Conservation (phyloP, 1,140 invertebrate genomes). For the Drosophila yakuba region DNA sequence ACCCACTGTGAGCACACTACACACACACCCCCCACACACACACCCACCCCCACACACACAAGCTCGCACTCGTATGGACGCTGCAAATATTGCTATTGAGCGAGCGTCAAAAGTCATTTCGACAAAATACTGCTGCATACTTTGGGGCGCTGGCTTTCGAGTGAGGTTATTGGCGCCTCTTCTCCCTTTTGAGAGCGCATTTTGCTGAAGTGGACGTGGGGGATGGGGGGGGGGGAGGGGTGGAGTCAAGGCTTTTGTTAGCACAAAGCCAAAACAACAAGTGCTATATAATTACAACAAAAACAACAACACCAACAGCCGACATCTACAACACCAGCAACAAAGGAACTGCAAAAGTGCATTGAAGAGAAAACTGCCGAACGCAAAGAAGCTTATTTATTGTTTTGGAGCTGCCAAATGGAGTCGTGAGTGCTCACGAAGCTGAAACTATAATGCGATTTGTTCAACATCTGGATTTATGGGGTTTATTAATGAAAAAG, state of each 20-base stretch:
- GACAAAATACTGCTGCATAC: constrained; percentile 71
- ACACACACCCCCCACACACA: constrained; percentile 11
- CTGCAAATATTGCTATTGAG: constrained; percentile 67
- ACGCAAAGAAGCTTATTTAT: constrained; percentile 23
- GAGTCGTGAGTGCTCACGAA: constrained; percentile 20
- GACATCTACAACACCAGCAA: not conserved
- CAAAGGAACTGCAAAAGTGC: constrained; percentile 39
- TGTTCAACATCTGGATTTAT: not conserved
- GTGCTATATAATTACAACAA: constrained; percentile 69
- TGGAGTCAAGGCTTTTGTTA: constrained; percentile 59
- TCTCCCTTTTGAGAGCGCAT: constrained; percentile 47
- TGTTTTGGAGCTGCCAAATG: constrained; percentile 6
- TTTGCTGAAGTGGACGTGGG: constrained; percentile 2
- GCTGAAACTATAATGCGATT: not conserved
- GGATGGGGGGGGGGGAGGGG: not conserved
- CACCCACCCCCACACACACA: constrained; percentile 4
- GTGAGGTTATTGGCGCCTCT: constrained; percentile 71
- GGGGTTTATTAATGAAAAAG: no score
- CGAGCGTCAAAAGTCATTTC: constrained; percentile 72
- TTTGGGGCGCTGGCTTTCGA: constrained; percentile 66
- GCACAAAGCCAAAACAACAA: constrained; percentile 70
- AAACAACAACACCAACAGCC: constrained; percentile 12
- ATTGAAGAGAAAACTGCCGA: constrained; percentile 17
- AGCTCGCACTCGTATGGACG: not conserved
- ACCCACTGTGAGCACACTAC: not conserved